Evolutionary conservation across 2,113 vertebrate genomes (phyloP).

Genomic region (Pelecanus crispus): DNA sequence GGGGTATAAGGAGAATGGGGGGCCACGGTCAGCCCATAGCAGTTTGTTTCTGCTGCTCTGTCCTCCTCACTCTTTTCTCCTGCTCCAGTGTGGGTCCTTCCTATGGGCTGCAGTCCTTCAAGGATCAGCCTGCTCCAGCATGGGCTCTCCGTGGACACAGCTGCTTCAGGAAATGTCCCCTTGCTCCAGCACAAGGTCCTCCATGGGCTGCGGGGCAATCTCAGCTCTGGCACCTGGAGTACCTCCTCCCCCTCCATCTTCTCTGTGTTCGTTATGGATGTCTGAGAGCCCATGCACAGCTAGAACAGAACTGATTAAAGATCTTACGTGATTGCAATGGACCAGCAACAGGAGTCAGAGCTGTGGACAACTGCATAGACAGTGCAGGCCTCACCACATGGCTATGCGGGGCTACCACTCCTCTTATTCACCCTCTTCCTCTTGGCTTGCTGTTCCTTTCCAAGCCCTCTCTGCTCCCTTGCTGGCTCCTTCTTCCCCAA

Average conservation of each 20-base stretch:
- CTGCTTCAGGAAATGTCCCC: not conserved
- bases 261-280: not conserved
- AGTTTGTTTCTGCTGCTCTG: not conserved
- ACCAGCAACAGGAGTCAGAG: not conserved
- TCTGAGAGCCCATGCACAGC: not conserved
- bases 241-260: not conserved
- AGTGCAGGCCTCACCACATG: fast-evolving
- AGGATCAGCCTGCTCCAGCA: not conserved
- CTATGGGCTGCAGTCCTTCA: not conserved
- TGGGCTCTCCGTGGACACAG: not conserved
- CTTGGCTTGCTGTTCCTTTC: not conserved
- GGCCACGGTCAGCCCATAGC: not conserved
- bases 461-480: not conserved
- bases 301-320: not conserved
- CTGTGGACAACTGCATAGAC: not conserved
- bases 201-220: not conserved
- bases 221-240: not conserved
- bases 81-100: not conserved
- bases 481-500: not conserved
- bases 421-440: not conserved
- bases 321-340: no score
- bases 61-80: not conserved
- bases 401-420: not conserved
- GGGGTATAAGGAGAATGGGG: not conserved
- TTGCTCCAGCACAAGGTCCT: not conserved